phyloP scores from a whole-genome alignment of 2,888 invertebrate genomes.

The Pandemis heparana region DNA sequence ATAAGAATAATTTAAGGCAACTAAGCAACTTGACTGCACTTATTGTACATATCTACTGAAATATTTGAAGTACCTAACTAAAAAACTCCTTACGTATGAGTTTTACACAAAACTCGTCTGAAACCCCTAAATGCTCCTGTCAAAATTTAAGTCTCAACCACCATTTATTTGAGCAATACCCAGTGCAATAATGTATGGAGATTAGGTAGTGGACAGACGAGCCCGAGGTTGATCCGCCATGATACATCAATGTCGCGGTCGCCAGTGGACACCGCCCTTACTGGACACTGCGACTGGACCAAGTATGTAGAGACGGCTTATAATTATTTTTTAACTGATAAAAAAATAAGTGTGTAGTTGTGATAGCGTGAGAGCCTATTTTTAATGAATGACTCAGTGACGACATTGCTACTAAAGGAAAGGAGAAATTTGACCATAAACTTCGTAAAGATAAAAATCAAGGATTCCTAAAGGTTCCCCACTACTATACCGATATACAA shows the following conservation, averaged over 20 bases:
- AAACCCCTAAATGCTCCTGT: conserved; percentile 52
- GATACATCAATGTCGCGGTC: conserved; percentile 84
- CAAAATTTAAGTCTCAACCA: conserved; percentile 79
- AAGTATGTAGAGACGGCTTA: conserved; percentile 53
- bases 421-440: no score
- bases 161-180: conserved; percentile 84
- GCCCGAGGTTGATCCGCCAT: conserved; percentile 80
- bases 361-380: no score
- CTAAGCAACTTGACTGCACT: not conserved
- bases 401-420: no score
- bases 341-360: no score
- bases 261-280: conserved; percentile 79
- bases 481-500: no score
- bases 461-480: no score
- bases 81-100: not conserved
- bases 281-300: conserved; percentile 47
- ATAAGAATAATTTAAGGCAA: no score
- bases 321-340: not conserved
- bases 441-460: no score
- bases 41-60: not conserved
- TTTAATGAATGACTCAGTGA: no score
- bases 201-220: conserved; percentile 84
- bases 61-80: not conserved
- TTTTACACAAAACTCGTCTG: conserved; percentile 25
- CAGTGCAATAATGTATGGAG: conserved; percentile 82